Base-by-base conservation (phyloP, 35 echinoderm and acorn worm genomes). In the Stichopus chloronotus region DNA sequence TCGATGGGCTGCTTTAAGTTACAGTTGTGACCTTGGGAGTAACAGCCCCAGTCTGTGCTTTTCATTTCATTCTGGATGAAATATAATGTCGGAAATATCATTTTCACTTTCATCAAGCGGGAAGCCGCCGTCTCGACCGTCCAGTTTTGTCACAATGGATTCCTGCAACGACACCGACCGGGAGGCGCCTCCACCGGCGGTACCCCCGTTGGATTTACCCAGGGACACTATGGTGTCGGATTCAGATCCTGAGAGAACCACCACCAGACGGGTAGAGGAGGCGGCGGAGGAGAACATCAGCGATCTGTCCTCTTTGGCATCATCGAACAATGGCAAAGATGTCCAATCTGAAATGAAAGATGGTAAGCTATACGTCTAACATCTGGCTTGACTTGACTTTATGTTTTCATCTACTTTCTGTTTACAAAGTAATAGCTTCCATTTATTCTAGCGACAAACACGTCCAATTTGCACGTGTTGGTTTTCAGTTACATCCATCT, bases 161-260 rank as follows among this genome's bases (percentile, higher is more conserved):
- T n/a, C n/a, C 20, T 17, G 55, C 24, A 12, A 53, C 0, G 82
- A 85, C 24, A 58, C 82, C 8, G 82, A 85, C 55, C 76, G 52
- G 21, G 76, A 78, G 12, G 54, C 55, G 0, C 6, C 19, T 14
- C 69, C 69, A 74, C 69, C 69, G 17, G 17, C 57, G 5, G 7
- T 85, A 6, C 82, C 82, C 82, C 82, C 54, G 17, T 56, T 85
- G 5, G 13, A 58, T n/a, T 6, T 85, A 85, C 82, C 82, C 4
- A 7, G 24, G 82, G 82, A 85, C 55, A 56, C 54, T 22, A 7
- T 9, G 76, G 9, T 12, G 16, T 85, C 82, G 7, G 82, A 21
- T 23, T 85, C 82, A 85, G 55, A 85, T 85, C 57, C 21, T 58
- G 82, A 85, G 56, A 43, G 30, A 43, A 43, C 30, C 30, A 3